Evolutionary conservation across 2,888 invertebrate genomes (phyloP).

Genomic region (Drosophila vallismaia): DNA sequence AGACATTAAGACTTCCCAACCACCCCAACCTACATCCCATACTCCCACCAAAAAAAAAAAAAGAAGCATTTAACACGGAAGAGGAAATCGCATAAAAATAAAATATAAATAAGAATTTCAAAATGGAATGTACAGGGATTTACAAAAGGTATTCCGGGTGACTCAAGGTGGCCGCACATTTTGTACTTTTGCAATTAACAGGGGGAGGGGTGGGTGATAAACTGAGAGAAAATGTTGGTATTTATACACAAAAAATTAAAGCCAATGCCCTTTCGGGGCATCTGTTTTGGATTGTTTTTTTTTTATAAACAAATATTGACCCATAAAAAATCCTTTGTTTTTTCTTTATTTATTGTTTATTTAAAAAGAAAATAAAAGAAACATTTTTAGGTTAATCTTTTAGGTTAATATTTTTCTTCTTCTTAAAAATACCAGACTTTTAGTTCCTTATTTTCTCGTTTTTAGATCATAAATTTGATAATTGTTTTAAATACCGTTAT

Average conservation of each 20-base stretch:
- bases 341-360: background rate
- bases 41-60: conserved; percentile 6
- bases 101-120: conserved; percentile 4
- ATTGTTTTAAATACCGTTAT: background rate
- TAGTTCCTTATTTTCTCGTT: background rate
- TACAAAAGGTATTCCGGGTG: background rate
- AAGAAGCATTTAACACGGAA: conserved; percentile 37
- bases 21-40: background rate
- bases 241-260: background rate
- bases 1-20: conserved; percentile 63
- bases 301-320: too few species aligned
- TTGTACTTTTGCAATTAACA: conserved; percentile 18
- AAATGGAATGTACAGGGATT: conserved; percentile 8
- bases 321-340: background rate
- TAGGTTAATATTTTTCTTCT: too few species aligned
- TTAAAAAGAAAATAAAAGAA: background rate
- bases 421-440: background rate
- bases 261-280: conserved; percentile 16
- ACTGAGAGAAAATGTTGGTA: background rate
- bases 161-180: conserved; percentile 39
- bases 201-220: conserved; percentile 2
- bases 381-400: background rate
- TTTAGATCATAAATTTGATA: background rate
- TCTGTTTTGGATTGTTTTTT: background rate
- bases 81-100: conserved; percentile 34